Base-by-base conservation (phyloP, 2,797 vertebrate genomes). In the Peromyscus nudipes region DNA sequence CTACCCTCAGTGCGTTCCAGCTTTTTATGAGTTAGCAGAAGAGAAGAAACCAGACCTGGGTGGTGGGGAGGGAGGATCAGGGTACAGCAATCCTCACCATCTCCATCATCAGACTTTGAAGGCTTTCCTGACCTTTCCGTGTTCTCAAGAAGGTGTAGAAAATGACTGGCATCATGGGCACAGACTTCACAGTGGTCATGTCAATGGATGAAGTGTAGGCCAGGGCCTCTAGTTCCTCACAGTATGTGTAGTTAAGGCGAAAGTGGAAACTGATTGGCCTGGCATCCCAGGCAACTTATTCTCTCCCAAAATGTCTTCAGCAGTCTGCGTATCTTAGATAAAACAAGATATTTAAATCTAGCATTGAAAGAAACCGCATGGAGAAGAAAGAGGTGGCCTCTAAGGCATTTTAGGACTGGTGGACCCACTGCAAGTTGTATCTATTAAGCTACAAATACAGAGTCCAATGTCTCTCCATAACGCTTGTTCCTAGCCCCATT, bases 1-100 rank as follows among this genome's bases (percentile, higher is more conserved):
- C 86, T 96, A 80, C 94, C 52, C 73, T 93, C 55, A 34, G 92
- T 87, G 95, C 95, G 97, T 98, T 98, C 98, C 97, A 98, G 97
- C 95, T 96, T 97, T 4, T 97, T 4, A 65, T 62, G 97, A 97
- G 95, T 97, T 6, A 96, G 96, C 96, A 96, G 91, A 97, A 97
- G 83, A 96, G 96, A 91, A 75, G 96, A 92, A 82, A 14, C 25
- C 23, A 60, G 55, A 62, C 25, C 34, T 65, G 55, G 27, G 52
- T 21, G 8, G 10, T 75, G 3, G 64, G 3, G 2, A 10, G 31
- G 8, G 11, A 25, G 37, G 27, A 7, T 14, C n/a, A 52, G 69
- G 65, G 6, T 43, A 4, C 52, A 84, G 69, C 71, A 25, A 80
- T 97, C 96, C 88, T 96, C 93, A 87, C 73, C 92, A 80, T 91